Evolutionary conservation across 2,113 vertebrate genomes (phyloP), one percentile per base, ranked within the genome.

Genomic region (Actenoides lindsayi): DNA sequence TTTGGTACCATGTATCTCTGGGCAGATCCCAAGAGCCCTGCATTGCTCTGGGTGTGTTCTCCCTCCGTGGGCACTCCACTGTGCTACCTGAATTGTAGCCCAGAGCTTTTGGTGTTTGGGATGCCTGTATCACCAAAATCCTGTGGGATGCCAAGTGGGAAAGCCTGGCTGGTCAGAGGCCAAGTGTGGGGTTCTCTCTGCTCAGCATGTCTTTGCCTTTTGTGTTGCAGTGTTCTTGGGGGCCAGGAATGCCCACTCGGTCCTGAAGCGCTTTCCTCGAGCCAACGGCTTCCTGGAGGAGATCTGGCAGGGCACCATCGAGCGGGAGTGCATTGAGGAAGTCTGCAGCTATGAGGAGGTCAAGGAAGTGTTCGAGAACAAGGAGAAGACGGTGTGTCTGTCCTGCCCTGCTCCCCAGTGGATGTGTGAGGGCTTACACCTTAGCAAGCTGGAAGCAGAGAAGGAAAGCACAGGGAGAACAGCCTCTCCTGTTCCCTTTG

Each of bases 331-430:
- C 93, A 96, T 98, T 7, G 98, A 99, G 81, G 99, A 99, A 96
- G 98, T 98, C 97, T 99, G 98, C 98, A 99, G 98, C 96, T 98
- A 99, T 5, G 99, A 99, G 93, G 99, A 99, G 83, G 99, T 98
- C 97, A 98, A 99, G 88, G 99, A 99, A 65, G 98, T 99, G 77
- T 99, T 99, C 18, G 98, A 99, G 94, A 98, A 98, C 98, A 99
- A 99, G 91, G 99, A 99, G 96, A 97, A 98, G 96, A 99, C 98
- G 97, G 99, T 98, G 97, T 0, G 98, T 98, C 76, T 51, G 53
- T 74, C 30, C 91, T 78, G 65, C 13, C 11, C 67, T 76, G 78
- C 77, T 89, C 21, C 64, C 59, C 71, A 3, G 48, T 11, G 85
- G 48, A 6, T 13, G 62, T 15, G 50, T 31, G 83, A 84, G 53